Base-by-base conservation (phyloP, 2,888 invertebrate species). In the Acronicta alni region DNA sequence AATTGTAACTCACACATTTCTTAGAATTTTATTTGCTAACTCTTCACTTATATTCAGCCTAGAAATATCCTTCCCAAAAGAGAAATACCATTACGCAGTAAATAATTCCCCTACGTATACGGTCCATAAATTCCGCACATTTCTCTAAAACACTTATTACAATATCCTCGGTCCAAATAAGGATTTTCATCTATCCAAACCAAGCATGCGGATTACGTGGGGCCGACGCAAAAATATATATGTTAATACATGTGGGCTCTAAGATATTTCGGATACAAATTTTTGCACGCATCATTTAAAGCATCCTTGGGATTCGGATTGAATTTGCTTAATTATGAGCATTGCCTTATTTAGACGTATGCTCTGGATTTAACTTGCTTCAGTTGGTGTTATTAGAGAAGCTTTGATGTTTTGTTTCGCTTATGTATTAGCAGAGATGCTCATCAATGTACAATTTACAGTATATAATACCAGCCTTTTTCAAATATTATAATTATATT, bases 141-240 rank as follows among this genome's bases (percentile, higher is more conserved):
- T 64, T 58, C 60, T 66, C 59, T 58, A 67, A 71, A 77, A 67
- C 62, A 75, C 62, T 71, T 66, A 44, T n/a, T 46, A 66, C 61
- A 74, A 67, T 77, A 68, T 75, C 56, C 59, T 49, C 38, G 52
- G 54, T 46, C 62, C 49, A 49, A 71, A 68, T 68, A 57, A 15
- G 68, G 62, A 75, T 76, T 67, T 68, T 67, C 64, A 57, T 71
- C 32, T 64, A 74, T 64, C 16, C 58, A 39, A 65, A 59, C 38
- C 45, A 56, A 59, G 43, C 38, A 55, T 59, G 35, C 39, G 47
- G 46, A 66, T 65, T 64, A 56, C 45, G 35, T 53, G 30, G 46
- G 58, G 20, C 47, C 46, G 8, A 43, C 32, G 41, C 46, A 76
- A 72, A 72, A 72, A 63, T 65, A 17, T 65, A 17, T 64, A 72